Conservation (phyloP, 2,797 vertebrate species). For the Apogon hyalosoma region DNA sequence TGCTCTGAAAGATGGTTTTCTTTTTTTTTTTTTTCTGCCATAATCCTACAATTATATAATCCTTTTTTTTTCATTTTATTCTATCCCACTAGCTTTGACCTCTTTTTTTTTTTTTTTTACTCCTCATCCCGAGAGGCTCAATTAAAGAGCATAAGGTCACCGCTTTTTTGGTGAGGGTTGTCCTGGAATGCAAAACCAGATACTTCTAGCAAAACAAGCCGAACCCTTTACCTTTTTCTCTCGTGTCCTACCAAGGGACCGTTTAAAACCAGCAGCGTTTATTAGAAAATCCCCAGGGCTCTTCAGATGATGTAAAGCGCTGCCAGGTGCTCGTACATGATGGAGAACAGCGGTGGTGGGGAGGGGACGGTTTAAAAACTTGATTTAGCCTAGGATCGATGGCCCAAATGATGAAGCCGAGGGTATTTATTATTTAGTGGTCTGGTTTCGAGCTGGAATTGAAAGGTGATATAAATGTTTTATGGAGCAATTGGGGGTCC, state of each 20-base stretch:
- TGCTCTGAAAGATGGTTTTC: constrained; percentile 8
- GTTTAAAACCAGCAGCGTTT: constrained; percentile 68
- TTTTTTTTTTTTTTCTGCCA: constrained; percentile 14
- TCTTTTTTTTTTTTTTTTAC: constrained; percentile 1
- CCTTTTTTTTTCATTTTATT: constrained; percentile 36
- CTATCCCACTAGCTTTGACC: constrained; percentile 7
- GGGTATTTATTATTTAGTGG: constrained; percentile 68
- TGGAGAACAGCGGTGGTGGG: constrained; percentile 24
- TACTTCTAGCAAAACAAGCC: constrained; percentile 30
- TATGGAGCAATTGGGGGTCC: constrained; percentile 32
- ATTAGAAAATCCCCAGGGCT: constrained; percentile 54
- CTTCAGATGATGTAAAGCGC: constrained; percentile 52
- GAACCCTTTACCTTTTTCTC: constrained; percentile 56
- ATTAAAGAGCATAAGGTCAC: constrained; percentile 73
- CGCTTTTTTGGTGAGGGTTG: constrained; percentile 35
- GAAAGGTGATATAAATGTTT: constrained; percentile 62
- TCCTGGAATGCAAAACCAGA: constrained; percentile 68
- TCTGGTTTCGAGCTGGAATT: constrained; percentile 42
- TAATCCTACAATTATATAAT: constrained; percentile 48
- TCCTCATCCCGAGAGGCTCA: constrained; percentile 65
- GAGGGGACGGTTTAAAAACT: constrained; percentile 34
- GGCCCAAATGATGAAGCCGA: constrained; percentile 49
- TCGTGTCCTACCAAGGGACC: constrained; percentile 26
- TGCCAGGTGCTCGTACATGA: constrained; percentile 45
- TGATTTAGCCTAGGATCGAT: constrained; percentile 64